phyloP scores from a whole-genome alignment of 92 coral and sea anemone genomes.

The Phymanthus crucifer region DNA sequence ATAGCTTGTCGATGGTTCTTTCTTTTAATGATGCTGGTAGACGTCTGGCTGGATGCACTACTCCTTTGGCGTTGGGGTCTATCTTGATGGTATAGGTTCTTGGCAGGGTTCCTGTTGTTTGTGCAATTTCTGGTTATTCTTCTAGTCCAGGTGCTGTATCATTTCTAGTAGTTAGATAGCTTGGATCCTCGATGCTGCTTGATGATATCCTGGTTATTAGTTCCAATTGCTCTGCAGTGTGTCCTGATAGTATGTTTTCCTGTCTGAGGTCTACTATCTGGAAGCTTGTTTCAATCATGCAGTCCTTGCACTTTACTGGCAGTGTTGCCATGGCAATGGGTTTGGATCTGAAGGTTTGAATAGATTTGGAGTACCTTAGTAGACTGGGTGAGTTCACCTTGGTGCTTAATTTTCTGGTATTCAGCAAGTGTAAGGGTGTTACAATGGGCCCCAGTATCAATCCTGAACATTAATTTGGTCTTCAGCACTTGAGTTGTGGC shows the following conservation, averaged over 20 bases:
- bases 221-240: constrained; percentile 35
- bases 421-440: constrained; percentile 32
- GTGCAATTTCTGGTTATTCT: constrained; percentile 2
- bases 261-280: constrained; percentile 30
- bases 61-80: constrained; percentile 20
- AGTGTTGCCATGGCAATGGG: constrained; percentile 39
- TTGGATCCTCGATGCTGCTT: neutral
- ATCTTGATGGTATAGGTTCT: constrained; percentile 23
- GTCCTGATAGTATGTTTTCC: constrained; percentile 41
- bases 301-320: constrained; percentile 14
- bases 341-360: constrained; percentile 35
- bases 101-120: constrained; percentile 27
- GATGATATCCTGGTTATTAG: constrained; percentile 36
- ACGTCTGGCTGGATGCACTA: constrained; percentile 9
- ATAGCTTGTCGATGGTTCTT: constrained; percentile 20
- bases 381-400: constrained; percentile 24
- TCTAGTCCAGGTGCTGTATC: neutral
- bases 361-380: constrained; percentile 35
- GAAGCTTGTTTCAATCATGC: constrained; percentile 1
- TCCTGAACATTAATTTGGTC: constrained; percentile 33
- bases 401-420: constrained; percentile 33
- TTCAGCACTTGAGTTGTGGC: neutral
- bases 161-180: neutral
- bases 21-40: constrained; percentile 18
- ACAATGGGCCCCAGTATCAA: too few species aligned